phyloP scores from a whole-genome alignment of 1,140 invertebrate species.

The Ruditapes philippinarum region DNA sequence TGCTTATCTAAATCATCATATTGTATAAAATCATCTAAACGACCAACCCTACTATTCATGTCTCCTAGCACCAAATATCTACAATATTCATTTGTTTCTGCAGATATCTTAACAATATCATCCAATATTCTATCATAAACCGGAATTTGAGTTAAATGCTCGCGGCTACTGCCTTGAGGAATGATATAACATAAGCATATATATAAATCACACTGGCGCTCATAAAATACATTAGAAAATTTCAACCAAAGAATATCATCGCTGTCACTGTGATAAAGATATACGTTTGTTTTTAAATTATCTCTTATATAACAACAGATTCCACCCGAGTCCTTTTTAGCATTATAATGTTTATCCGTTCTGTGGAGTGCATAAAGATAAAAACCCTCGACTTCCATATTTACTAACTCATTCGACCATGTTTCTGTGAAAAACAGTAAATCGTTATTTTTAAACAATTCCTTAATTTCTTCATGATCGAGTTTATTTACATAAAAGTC shows the following conservation, averaged over 20 bases:
- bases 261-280: neutral
- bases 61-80: neutral
- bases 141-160: neutral
- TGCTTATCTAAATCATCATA: neutral
- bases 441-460: neutral
- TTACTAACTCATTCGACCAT: neutral
- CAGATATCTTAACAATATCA: neutral
- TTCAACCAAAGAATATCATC: conserved; percentile 1
- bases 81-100: neutral
- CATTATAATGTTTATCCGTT: neutral
- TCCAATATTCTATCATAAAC: neutral
- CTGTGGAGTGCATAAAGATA: neutral
- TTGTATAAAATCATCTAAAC: conserved; percentile 1
- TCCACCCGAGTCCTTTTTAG: neutral
- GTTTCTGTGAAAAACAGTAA: conserved; percentile 1
- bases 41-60: neutral
- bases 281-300: neutral
- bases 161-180: neutral
- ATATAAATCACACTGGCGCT: neutral
- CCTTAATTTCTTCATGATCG: neutral
- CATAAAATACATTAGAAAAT: neutral
- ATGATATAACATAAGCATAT: conserved; percentile 21
- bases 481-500: neutral
- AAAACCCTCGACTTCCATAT: neutral
- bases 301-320: neutral